Evolutionary conservation across 2,113 vertebrate species (phyloP).

Genomic region (Sylvietta virens): DNA sequence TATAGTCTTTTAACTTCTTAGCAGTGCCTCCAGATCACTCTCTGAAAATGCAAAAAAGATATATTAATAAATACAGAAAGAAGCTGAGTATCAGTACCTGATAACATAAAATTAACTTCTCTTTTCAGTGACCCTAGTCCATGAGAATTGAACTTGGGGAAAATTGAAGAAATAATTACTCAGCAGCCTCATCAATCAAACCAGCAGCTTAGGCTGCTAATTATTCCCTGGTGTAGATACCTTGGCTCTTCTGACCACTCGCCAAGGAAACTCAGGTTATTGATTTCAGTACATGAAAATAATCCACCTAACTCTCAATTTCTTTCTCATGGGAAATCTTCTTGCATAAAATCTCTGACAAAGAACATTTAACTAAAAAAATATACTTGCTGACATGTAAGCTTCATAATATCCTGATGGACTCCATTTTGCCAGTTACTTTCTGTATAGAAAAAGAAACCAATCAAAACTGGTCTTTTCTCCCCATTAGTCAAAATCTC

Average conservation of each 20-base stretch:
- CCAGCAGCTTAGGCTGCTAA: constrained; percentile 22
- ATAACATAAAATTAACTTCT: neutral
- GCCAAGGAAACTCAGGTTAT: constrained; percentile 24
- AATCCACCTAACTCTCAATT: constrained; percentile 35
- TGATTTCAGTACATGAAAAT: constrained; percentile 38
- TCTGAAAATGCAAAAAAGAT: neutral
- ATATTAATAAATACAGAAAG: neutral
- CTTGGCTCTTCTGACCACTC: constrained; percentile 36
- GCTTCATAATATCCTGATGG: neutral
- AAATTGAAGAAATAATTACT: constrained; percentile 46
- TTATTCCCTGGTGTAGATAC: constrained; percentile 36
- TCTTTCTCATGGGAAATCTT: constrained; percentile 24
- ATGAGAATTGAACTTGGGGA: neutral
- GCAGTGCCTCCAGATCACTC: neutral
- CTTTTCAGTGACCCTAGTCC: neutral
- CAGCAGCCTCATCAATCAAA: constrained; percentile 55
- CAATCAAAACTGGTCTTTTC: neutral
- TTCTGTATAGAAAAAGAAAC: neutral
- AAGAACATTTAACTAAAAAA: neutral
- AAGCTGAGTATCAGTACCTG: neutral
- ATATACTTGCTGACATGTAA: neutral
- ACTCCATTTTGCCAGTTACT: neutral
- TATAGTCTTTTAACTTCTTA: neutral
- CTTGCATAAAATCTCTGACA: constrained; percentile 32
- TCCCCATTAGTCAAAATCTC: neutral